Conservation (phyloP, 2,888 invertebrate genomes). For the Lasioglossum marginatum region DNA sequence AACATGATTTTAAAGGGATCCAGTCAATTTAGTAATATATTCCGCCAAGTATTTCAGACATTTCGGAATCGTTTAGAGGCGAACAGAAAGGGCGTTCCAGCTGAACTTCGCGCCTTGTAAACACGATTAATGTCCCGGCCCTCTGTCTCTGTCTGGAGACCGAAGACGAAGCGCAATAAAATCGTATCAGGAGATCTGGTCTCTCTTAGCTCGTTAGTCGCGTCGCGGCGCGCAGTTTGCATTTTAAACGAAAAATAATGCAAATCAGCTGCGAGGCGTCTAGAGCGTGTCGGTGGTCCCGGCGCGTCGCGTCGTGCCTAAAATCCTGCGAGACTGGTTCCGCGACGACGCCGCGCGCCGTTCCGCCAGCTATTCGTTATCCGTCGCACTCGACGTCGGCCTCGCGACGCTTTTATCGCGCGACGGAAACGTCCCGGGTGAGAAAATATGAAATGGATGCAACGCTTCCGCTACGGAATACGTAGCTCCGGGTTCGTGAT, state of each 20-base stretch:
- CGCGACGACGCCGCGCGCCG: neutral
- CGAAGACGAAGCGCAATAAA: conserved; percentile 31
- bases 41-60: neutral
- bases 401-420: neutral
- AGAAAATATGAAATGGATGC: conserved; percentile 29
- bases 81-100: neutral
- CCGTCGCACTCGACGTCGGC: neutral
- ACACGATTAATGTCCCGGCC: neutral
- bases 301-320: neutral
- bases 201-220: conserved; percentile 53
- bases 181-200: conserved; percentile 37
- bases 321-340: conserved; percentile 16
- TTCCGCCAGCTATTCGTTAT: neutral
- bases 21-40: neutral
- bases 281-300: neutral
- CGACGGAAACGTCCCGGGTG: conserved; percentile 18
- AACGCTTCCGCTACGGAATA: neutral
- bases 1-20: neutral
- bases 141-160: too few relatives aligned
- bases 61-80: neutral
- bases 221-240: conserved; percentile 45
- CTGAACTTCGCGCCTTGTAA: neutral
- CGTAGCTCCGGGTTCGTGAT: conserved; percentile 31
- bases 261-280: conserved; percentile 28
- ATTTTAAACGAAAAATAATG: conserved; percentile 64